Evolutionary conservation across 2,113 vertebrate species (phyloP), one percentile per base, ranked within the genome.

Genomic region (Malurus alboscapulatus): DNA sequence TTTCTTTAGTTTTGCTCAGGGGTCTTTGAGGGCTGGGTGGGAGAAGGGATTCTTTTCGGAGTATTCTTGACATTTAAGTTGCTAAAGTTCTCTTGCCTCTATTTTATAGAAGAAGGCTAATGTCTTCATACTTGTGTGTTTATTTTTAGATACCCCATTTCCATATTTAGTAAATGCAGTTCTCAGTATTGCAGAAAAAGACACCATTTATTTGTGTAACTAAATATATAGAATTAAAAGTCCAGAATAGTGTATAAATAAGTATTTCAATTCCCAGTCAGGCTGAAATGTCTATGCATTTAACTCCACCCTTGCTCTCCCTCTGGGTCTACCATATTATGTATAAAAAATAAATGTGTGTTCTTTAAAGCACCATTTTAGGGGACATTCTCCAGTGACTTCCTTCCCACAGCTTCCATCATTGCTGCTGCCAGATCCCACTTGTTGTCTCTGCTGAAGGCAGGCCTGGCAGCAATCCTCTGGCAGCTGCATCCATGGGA

Each of bases 141-240:
- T 95, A 91, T 87, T 91, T 95, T 93, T 83, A 92, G 87, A 59
- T 63, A 94, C 76, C 19, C 76, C 94, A 55, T 92, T 95, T 94
- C 93, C 87, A 81, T 94, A 92, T 84, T 95, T 93, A 96, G 94
- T 84, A 86, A 94, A 90, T 30, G 36, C 40, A 24, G 11, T 93
- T 90, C 61, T 91, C 27, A 50, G 55, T 55, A 89, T 81, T 74
- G 14, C 48, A 90, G 73, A 50, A 93, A 93, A 95, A 84, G 53
- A 77, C 40, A 48, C 59, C 48, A 59, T 80, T 93, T 87, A 77
- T 81, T 88, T 90, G 65, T 36, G 7, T 79, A 71, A 73, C 72
- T 92, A 78, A 95, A 84, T 83, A 67, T 25, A 71, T 27, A 69
- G 71, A 92, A 40, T 85, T 85, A 73, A 16, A 78, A 63, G 50